These are phyloP conservation scores for Muschampia plurimacula DNA, from an alignment of 2,888 invertebrate genomes.

Conservation along the genomic window DNA sequence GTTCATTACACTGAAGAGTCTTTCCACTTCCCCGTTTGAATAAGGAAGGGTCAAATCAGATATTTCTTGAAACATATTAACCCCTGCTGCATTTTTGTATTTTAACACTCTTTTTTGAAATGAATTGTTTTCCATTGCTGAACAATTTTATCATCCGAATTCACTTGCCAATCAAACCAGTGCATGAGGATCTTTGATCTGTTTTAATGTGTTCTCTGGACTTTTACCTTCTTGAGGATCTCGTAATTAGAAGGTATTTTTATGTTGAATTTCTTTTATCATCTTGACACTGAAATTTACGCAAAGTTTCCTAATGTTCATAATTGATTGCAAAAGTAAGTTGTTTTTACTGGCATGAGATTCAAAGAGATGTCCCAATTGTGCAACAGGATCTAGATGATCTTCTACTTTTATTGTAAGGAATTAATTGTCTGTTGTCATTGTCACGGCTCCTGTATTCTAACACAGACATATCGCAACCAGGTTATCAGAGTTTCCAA, in stretches of 20 bases:
- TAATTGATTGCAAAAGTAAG: background rate
- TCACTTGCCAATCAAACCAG: too few species aligned
- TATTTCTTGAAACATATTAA: too few species aligned
- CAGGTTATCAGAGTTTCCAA: constrained; percentile 31
- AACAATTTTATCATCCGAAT: too few species aligned
- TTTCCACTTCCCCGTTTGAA: too few species aligned
- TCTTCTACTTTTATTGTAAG: background rate
- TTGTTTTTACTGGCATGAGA: background rate
- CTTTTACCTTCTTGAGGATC: background rate
- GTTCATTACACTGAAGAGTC: too few species aligned
- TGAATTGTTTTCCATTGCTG: too few species aligned
- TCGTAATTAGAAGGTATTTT: background rate
- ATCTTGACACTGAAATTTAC: background rate
- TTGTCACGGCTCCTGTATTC: background rate
- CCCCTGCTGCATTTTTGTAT: too few species aligned
- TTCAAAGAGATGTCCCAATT: background rate
- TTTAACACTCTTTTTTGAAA: too few species aligned
- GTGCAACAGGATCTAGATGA: background rate
- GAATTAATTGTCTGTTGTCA: background rate
- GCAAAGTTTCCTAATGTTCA: background rate
- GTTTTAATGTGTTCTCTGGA: background rate
- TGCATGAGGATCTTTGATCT: background rate
- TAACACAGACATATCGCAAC: background rate
- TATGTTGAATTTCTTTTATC: background rate
- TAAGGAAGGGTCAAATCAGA: too few species aligned